Evolutionary conservation across 2,888 invertebrate species (phyloP).

Genomic region (Leptopilina myrica): DNA sequence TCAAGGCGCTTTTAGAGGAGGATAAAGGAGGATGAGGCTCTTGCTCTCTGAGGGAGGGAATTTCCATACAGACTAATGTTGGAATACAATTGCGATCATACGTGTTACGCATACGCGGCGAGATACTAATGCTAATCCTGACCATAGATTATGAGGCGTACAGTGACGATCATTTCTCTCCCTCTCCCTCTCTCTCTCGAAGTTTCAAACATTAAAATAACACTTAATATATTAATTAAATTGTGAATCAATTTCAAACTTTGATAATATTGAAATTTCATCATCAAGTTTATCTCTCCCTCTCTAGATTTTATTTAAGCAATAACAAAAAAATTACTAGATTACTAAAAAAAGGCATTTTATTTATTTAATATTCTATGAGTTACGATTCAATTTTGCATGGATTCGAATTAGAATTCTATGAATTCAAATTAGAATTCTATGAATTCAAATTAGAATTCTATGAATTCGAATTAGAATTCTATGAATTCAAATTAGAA

Average conservation of each 20-base stretch:
- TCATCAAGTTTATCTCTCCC: too few species aligned
- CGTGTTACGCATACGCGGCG: constrained; percentile 43
- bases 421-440: too few species aligned
- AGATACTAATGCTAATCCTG: constrained; percentile 36
- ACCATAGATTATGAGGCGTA: constrained; percentile 48
- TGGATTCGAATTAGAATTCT: too few species aligned
- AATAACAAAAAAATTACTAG: too few species aligned
- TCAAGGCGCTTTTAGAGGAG: neutral
- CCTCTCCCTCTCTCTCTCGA: neutral
- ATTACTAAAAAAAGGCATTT: too few species aligned
- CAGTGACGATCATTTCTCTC: constrained; percentile 45
- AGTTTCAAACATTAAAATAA: neutral
- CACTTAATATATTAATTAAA: neutral
- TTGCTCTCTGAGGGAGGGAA: constrained; percentile 6
- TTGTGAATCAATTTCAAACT: constrained; percentile 10
- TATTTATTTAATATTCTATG: too few species aligned
- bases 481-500: too few species aligned
- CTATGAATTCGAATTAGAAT: too few species aligned
- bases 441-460: too few species aligned
- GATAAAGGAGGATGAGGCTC: neutral
- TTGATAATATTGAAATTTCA: neutral
- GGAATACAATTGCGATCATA: constrained; percentile 37
- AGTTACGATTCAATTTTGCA: too few species aligned
- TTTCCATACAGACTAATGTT: constrained; percentile 7
- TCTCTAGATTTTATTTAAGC: too few species aligned